Evolutionary conservation across 2,113 vertebrate species (phyloP).

Genomic region (Emydura subglobosa): DNA sequence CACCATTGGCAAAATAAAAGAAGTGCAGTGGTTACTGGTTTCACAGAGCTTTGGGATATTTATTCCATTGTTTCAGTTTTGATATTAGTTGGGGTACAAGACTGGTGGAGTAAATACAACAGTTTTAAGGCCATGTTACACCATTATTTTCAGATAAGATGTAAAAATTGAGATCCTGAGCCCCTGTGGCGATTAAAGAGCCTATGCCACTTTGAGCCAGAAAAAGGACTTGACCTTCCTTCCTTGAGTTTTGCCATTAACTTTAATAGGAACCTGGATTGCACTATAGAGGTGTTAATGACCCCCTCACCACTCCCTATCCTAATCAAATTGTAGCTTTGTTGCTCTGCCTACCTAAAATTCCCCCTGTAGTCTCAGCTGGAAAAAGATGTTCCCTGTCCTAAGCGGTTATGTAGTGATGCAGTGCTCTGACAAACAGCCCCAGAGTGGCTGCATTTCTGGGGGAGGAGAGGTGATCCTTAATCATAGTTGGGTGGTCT

Average conservation of each 20-base stretch:
- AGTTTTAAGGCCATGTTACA: rapidly evolving
- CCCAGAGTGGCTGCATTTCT: rapidly evolving
- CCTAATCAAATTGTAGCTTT: not conserved
- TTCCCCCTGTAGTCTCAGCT: not conserved
- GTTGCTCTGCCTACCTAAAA: not conserved
- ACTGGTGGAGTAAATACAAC: rapidly evolving
- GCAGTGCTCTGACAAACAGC: rapidly evolving
- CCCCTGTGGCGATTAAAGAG: rapidly evolving
- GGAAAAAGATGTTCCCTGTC: not conserved
- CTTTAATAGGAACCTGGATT: not conserved
- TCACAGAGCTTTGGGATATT: rapidly evolving
- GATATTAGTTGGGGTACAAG: not conserved
- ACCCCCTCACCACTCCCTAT: not conserved
- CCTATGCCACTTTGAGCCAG: rapidly evolving
- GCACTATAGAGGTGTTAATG: not conserved
- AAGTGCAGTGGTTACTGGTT: conserved; percentile 52
- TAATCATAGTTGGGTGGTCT: not conserved
- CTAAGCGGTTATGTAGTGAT: rapidly evolving
- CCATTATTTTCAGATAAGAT: rapidly evolving
- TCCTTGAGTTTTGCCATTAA: rapidly evolving
- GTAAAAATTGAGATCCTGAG: not conserved
- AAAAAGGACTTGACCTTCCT: rapidly evolving
- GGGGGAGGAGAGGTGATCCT: not conserved
- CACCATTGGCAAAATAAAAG: conserved; percentile 73
- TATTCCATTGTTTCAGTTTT: rapidly evolving